These are phyloP conservation scores for Aplysia californica DNA, from an alignment of 1,140 invertebrate genomes.

Conservation along the genomic window DNA sequence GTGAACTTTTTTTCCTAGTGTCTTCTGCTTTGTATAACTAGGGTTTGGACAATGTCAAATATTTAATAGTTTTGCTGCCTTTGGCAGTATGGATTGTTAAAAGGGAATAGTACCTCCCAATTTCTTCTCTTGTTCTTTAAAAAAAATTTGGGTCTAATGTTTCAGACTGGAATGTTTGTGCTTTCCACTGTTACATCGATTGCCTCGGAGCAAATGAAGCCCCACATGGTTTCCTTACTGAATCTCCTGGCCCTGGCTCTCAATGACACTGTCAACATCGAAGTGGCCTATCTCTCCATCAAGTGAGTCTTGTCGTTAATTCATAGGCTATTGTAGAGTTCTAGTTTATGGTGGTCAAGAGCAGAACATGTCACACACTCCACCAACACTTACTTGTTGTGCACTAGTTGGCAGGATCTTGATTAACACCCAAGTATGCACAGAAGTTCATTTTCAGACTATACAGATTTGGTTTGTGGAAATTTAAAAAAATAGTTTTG, in stretches of 20 bases:
- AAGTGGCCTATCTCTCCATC: slow-evolving; percentile 74
- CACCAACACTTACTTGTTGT: too few species aligned
- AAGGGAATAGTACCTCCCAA: not conserved
- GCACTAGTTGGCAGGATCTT: too few species aligned
- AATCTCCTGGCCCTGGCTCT: slow-evolving; percentile 72
- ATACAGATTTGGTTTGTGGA: too few species aligned
- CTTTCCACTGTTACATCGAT: slow-evolving; percentile 75
- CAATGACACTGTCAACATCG: slow-evolving; percentile 68
- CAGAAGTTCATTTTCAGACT: too few species aligned
- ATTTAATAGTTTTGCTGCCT: too few species aligned
- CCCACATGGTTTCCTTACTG: slow-evolving; percentile 71
- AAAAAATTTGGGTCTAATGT: too few species aligned
- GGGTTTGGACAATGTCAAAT: too few species aligned
- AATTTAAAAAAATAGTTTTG: too few species aligned
- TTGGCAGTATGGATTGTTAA: not conserved
- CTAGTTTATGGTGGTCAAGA: not conserved
- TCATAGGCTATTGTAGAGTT: not conserved
- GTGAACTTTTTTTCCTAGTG: too few species aligned
- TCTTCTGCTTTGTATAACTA: too few species aligned
- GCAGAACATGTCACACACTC: too few species aligned
- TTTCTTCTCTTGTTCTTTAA: not conserved
- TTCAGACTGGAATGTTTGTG: slow-evolving; percentile 76
- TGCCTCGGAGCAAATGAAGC: slow-evolving; percentile 72
- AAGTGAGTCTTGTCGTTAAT: slow-evolving; percentile 54
- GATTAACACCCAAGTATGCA: too few species aligned